These are phyloP conservation scores for Myopa tessellatipennis DNA, from an alignment of 2,888 invertebrate genomes.

Conservation along the genomic window DNA sequence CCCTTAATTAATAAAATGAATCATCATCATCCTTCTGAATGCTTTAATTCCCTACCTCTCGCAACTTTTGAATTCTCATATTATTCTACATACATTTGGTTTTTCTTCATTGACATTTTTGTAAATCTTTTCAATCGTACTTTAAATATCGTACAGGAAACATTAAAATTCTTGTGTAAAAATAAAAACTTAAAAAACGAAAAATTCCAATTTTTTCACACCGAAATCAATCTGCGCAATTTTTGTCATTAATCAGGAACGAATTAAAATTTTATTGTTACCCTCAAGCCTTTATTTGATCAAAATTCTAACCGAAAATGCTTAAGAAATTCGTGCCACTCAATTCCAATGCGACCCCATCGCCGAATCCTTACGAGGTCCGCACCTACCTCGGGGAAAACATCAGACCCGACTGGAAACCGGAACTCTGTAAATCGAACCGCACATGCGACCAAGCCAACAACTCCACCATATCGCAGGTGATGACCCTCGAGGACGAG, in stretches of 20 bases:
- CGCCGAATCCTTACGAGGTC: constrained; percentile 60
- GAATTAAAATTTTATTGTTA: constrained; percentile 36
- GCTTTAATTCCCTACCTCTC: background rate
- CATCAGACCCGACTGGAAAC: constrained; percentile 52
- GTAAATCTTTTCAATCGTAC: constrained; percentile 5
- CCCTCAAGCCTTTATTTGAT: constrained; percentile 4
- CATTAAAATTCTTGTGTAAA: constrained; percentile 14
- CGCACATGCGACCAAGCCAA: constrained; percentile 52
- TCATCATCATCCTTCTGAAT: no score
- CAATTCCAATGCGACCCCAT: constrained; percentile 55
- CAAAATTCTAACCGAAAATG: constrained; percentile 50
- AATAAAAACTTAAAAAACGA: constrained; percentile 30
- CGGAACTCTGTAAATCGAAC: constrained; percentile 52
- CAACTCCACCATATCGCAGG: constrained; percentile 55
- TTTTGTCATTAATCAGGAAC: constrained; percentile 36
- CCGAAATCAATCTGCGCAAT: constrained; percentile 28
- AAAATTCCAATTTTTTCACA: background rate
- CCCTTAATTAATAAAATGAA: no score
- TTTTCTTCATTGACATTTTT: constrained; percentile 10
- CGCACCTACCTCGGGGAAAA: constrained; percentile 60
- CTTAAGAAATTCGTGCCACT: constrained; percentile 62
- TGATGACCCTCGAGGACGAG: constrained; percentile 61
- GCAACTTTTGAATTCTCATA: background rate
- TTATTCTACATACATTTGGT: background rate
- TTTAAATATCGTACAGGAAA: constrained; percentile 21